A percentile compares a stretch with the other conserved stretches of the same genome.
phyloP scores from a whole-genome alignment of 2,113 vertebrate genomes.

The Rhinoderma darwinii region DNA sequence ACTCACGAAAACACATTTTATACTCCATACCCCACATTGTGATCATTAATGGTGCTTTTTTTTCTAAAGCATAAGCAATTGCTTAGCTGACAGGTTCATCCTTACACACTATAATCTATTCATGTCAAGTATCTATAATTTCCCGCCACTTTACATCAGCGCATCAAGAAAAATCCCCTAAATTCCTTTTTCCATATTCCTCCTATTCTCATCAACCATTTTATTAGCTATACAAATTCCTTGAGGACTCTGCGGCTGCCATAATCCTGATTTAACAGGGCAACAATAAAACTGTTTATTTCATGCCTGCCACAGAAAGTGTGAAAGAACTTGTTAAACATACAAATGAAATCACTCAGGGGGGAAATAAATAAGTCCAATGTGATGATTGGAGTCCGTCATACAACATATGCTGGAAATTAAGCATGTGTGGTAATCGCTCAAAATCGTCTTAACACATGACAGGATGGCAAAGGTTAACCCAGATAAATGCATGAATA shows the following conservation, averaged over 20 bases:
- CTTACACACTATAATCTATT: background rate
- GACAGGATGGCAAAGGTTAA: background rate
- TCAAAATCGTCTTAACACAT: slow-evolving; percentile 21
- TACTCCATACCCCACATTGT: too few relatives aligned
- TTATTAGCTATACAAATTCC: slow-evolving; percentile 4
- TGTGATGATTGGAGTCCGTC: background rate
- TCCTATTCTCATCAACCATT: background rate
- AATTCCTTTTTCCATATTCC: background rate
- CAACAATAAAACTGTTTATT: background rate
- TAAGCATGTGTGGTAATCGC: background rate
- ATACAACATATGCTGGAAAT: background rate
- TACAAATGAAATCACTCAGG: background rate
- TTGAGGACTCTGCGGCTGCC: background rate
- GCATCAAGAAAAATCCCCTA: background rate
- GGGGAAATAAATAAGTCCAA: background rate
- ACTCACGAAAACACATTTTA: too few relatives aligned
- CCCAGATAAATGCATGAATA: background rate
- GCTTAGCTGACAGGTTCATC: background rate
- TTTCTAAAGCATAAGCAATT: too few relatives aligned
- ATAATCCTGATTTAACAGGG: background rate
- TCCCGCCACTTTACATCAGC: background rate
- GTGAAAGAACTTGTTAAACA: slow-evolving; percentile 19
- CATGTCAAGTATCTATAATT: background rate
- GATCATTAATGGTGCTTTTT: background rate
- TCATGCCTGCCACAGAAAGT: background rate